Evolutionary conservation across 2,113 vertebrate genomes (phyloP).

Genomic region (Toxostoma redivivum): DNA sequence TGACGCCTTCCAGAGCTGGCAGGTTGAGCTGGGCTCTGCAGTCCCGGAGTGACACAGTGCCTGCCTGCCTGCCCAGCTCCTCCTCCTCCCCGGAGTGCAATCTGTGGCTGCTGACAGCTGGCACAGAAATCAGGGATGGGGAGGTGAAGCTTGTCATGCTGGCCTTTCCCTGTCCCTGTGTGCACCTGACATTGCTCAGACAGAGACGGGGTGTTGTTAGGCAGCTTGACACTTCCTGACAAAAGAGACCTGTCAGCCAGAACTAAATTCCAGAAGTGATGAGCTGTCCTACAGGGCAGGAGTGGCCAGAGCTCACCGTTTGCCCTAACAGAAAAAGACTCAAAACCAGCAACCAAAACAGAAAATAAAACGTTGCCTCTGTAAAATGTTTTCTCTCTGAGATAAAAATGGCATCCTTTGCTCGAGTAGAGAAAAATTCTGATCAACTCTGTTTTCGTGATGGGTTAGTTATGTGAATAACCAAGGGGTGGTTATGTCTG

Average conservation of each 20-base stretch:
- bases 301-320: not conserved
- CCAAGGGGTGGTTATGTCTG: not conserved
- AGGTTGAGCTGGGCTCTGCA: not conserved
- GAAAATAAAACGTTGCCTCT: not conserved
- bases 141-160: not conserved
- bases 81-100: not conserved
- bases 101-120: not conserved
- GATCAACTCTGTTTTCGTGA: not conserved
- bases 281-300: not conserved
- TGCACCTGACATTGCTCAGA: not conserved
- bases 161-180: not conserved
- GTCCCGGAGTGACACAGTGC: not conserved
- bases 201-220: fast-evolving
- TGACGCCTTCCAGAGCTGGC: not conserved
- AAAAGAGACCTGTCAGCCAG: not conserved
- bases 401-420: not conserved
- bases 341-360: not conserved
- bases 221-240: not conserved
- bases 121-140: not conserved
- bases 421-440: not conserved
- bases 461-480: not conserved
- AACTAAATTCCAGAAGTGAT: not conserved
- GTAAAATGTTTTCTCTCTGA: not conserved
- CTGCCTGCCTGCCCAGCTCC: not conserved
- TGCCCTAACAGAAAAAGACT: not conserved